Evolutionary conservation across 2,888 invertebrate genomes (phyloP).

Genomic region (Phaedon cochleariae): DNA sequence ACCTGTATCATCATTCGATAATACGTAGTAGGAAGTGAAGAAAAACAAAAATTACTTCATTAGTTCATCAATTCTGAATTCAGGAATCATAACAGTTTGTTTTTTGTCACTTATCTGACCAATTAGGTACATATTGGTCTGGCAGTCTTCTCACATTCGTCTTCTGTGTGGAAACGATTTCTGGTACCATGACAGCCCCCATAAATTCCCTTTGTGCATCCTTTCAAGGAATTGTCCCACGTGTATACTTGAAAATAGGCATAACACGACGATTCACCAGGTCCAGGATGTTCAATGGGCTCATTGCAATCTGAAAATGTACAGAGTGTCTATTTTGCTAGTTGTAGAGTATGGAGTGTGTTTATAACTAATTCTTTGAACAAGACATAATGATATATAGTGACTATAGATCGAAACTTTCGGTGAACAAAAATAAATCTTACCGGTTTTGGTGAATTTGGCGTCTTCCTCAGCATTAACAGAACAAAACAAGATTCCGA

Average conservation of each 20-base stretch:
- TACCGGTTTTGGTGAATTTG: neutral
- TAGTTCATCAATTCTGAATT: no score
- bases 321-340: no score
- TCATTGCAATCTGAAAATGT: slow-evolving; percentile 3
- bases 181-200: neutral
- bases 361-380: no score
- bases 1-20: no score
- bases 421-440: neutral
- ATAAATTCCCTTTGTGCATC: neutral
- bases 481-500: neutral
- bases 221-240: neutral
- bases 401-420: no score
- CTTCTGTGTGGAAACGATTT: neutral
- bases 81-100: no score
- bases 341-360: no score
- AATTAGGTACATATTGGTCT: neutral
- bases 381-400: no score
- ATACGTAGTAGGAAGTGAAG: no score
- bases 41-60: no score
- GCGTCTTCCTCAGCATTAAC: neutral
- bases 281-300: neutral
- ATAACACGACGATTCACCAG: no score
- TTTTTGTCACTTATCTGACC: no score
- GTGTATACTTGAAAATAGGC: neutral
- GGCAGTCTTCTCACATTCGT: slow-evolving; percentile 2